Evolutionary conservation across 2,113 vertebrate species (phyloP).

Genomic region (Engraulis encrasicolus): DNA sequence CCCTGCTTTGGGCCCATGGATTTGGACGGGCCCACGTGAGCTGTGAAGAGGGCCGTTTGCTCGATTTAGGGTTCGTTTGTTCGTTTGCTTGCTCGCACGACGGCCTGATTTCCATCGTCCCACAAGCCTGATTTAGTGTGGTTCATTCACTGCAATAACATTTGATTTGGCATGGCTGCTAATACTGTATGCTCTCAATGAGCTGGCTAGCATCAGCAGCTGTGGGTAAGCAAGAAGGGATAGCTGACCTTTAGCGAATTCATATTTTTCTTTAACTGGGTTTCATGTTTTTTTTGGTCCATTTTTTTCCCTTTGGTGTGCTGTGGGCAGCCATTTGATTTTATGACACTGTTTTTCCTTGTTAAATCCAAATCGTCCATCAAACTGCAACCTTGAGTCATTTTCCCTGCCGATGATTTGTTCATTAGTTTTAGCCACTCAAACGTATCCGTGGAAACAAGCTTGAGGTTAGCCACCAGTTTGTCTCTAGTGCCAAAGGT

Average conservation of each 20-base stretch:
- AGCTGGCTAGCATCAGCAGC: conserved; percentile 56
- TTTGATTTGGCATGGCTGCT: conserved; percentile 62
- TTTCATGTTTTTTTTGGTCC: conserved; percentile 56
- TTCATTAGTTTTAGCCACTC: conserved; percentile 50
- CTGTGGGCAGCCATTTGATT: conserved; percentile 51
- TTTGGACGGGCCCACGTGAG: neutral
- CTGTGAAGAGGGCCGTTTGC: neutral
- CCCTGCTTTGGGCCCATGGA: conserved; percentile 14
- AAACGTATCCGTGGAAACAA: neutral
- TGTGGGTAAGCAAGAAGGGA: conserved; percentile 47
- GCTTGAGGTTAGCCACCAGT: conserved; percentile 15
- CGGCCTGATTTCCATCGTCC: conserved; percentile 52
- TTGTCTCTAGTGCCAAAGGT: neutral
- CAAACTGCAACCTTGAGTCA: conserved; percentile 52
- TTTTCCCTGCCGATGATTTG: conserved; percentile 46
- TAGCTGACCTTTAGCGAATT: conserved; percentile 65
- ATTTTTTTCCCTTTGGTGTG: no score
- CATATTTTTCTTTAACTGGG: conserved; percentile 64
- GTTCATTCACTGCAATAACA: conserved; percentile 60
- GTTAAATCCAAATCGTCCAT: conserved; percentile 47
- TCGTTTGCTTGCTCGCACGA: neutral
- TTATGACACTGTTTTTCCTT: conserved; percentile 54
- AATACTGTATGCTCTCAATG: conserved; percentile 51
- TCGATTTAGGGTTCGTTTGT: no score
- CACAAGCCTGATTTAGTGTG: conserved; percentile 54